phyloP scores from a whole-genome alignment of 92 coral and sea anemone genomes.

The Epizoanthus rinbou region DNA sequence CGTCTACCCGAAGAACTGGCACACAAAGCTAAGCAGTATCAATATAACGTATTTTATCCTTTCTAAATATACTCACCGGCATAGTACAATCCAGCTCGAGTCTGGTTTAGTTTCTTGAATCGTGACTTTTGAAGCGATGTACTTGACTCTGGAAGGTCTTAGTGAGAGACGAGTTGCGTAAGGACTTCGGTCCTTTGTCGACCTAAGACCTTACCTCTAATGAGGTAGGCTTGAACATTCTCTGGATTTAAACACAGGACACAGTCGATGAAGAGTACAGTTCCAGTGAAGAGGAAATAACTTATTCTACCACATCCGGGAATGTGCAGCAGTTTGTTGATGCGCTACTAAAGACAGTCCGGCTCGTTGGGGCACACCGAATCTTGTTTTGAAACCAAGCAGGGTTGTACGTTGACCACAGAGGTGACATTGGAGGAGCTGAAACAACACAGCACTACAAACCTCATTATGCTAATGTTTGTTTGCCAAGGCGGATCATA shows the following conservation, averaged over 20 bases:
- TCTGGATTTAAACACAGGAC: background rate
- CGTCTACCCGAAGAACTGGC: constrained; percentile 1
- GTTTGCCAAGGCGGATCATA: background rate
- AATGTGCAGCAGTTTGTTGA: background rate
- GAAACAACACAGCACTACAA: background rate
- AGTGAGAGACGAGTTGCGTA: background rate
- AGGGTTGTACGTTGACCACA: background rate
- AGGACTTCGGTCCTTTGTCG: background rate
- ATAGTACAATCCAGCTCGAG: background rate
- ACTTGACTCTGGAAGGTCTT: background rate
- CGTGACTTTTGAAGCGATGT: background rate
- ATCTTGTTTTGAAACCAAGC: constrained; percentile 14
- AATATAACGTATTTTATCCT: background rate
- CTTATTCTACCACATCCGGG: constrained; percentile 14
- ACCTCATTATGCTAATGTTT: constrained; percentile 3
- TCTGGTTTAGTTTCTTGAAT: background rate
- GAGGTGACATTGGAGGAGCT: background rate
- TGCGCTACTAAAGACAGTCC: background rate
- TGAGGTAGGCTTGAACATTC: background rate
- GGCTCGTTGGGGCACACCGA: constrained; percentile 1
- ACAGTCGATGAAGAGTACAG: background rate
- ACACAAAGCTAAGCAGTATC: constrained; percentile 10
- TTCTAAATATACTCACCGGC: background rate
- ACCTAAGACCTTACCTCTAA: background rate
- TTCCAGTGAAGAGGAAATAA: background rate